A percentile compares a stretch with the other conserved stretches of the same genome.
phyloP scores from a whole-genome alignment of 2,113 vertebrate genomes.

The Tragulus kanchil region DNA sequence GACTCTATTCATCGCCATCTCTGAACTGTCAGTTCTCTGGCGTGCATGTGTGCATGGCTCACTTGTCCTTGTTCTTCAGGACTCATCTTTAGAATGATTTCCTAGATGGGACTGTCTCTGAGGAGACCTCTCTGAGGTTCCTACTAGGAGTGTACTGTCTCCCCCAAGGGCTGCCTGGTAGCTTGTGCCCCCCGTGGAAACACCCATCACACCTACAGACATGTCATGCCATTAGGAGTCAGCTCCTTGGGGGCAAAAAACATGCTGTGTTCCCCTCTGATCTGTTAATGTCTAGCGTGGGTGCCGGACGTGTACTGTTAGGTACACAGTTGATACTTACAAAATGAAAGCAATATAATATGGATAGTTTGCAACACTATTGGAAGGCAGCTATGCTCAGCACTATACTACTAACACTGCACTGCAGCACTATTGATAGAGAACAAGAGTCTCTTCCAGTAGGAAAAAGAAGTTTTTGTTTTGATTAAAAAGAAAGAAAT shows the following conservation, averaged over 20 bases:
- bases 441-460: not conserved
- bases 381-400: not conserved
- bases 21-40: not conserved
- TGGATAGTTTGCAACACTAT: not conserved
- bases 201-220: accelerated
- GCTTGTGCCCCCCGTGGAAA: not conserved
- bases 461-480: not conserved
- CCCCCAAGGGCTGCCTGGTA: not conserved
- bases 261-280: not conserved
- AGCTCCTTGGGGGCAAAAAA: not conserved
- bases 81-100: not conserved
- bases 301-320: not conserved
- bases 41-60: not conserved
- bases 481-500: not conserved
- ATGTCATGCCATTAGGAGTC: no score
- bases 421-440: not conserved
- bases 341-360: not conserved
- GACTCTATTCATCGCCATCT: not conserved
- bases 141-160: not conserved
- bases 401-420: no score
- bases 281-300: not conserved
- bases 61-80: not conserved
- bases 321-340: not conserved
- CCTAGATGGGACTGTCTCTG: not conserved
- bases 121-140: not conserved